Base-by-base conservation (phyloP, 2,113 vertebrate species). In the Deroptyus accipitrinus region DNA sequence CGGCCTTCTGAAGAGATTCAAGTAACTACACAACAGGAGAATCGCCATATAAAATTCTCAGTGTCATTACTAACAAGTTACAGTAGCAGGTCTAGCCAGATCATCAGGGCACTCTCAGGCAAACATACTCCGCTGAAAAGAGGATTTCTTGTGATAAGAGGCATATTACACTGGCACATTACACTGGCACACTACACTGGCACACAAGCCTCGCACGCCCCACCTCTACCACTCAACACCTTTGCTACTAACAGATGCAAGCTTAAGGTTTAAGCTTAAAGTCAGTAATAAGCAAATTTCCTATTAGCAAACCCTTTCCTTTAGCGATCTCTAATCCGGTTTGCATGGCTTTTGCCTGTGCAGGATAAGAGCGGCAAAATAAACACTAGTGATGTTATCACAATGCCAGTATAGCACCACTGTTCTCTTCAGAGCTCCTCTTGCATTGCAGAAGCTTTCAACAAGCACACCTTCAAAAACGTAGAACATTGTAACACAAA, bases 261-360 rank as follows among this genome's bases (percentile, higher is more conserved):
- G 57, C 30, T 61, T 52, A 6, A 68, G 10, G 15, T 41, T 59
- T 62, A 86, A 84, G 17, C 19, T 35, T 35, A 17, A 28, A 66
- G 57, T 24, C 70, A 68, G 7, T 12, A 68, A 69, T 0, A 27
- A 39, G 14, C 13, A 15, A 66, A 15, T 0, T 1, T 18, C 62
- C 31, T 13, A 12, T 57, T n/a, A 41, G 49, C 37, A 80, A n/a
- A 77, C 16, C 23, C 24, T n/a, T 17, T 37, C 4, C 19, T 37
- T 20, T 39, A 62, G 76, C 28, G 33, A 64, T 13, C 55, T 57
- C 52, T 18, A 5, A 8, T 3, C 41, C 12, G 28, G 18, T 16
- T 23, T 57, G 62, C 51, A 44, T 1, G 55, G 78, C 74, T 75
- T 39, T n/a, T n/a, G 51, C 42, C 64, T 37, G 24, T 2, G 33